These are phyloP conservation scores for Myotis planiceps DNA, from an alignment of 2,797 vertebrate species.

Conservation along the genomic window DNA sequence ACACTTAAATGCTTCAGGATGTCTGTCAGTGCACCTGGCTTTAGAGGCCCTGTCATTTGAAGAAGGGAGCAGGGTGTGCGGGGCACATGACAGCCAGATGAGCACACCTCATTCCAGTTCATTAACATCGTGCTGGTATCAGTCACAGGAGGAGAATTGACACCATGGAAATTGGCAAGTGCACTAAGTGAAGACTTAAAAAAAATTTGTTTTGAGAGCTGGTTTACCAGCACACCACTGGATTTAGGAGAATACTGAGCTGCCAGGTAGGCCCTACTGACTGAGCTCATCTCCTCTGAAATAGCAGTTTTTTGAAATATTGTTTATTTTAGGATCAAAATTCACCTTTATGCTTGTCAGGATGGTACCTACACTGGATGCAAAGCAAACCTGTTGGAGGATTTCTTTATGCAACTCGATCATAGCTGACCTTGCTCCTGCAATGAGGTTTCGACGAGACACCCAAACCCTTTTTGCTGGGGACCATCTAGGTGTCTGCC, in stretches of 20 bases:
- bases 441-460: neutral
- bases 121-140: fast-evolving
- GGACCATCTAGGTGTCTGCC: neutral
- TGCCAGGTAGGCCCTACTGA: neutral
- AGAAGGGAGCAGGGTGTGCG: neutral
- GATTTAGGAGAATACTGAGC: neutral
- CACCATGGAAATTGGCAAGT: neutral
- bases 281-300: neutral
- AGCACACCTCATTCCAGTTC: too few relatives aligned
- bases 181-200: neutral
- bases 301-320: neutral
- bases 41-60: neutral
- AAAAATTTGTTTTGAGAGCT: neutral
- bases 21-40: neutral
- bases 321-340: neutral
- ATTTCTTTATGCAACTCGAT: neutral
- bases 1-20: neutral
- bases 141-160: neutral
- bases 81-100: fast-evolving
- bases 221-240: neutral
- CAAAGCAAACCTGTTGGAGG: neutral
- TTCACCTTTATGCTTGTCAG: too few relatives aligned
- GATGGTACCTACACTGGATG: neutral
- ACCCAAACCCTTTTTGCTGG: neutral
- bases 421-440: neutral